phyloP scores from a whole-genome alignment of 2,113 vertebrate genomes.

The Trichomycterus rosablanca region DNA sequence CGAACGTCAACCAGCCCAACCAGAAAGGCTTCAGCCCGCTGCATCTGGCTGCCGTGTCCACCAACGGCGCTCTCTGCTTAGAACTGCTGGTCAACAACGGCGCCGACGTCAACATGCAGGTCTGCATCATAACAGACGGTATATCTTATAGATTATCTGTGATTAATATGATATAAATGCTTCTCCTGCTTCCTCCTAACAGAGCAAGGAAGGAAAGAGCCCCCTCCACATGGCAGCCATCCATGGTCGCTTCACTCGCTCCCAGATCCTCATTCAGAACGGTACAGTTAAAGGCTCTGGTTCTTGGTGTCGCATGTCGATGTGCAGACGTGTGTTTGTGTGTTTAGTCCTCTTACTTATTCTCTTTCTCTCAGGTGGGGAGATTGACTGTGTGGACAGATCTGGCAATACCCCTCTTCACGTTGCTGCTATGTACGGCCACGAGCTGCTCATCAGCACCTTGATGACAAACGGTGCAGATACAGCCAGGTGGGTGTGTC shows the following conservation, averaged over 20 bases:
- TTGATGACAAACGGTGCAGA: conserved; percentile 95
- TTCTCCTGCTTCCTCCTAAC: too few relatives aligned
- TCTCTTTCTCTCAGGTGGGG: conserved; percentile 71
- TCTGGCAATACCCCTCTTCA: conserved; percentile 94
- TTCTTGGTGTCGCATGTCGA: background rate
- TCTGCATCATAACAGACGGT: conserved; percentile 39
- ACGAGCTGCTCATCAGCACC: conserved; percentile 94
- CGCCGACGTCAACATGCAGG: conserved; percentile 91
- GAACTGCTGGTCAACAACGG: conserved; percentile 95
- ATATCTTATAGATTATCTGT: too few relatives aligned
- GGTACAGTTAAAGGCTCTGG: conserved; percentile 60
- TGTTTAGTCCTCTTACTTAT: background rate
- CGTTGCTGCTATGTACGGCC: conserved; percentile 91
- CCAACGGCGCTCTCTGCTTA: conserved; percentile 88
- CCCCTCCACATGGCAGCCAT: conserved; percentile 95
- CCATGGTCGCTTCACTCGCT: conserved; percentile 91
- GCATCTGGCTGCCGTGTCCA: conserved; percentile 90
- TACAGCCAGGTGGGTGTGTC: conserved; percentile 73
- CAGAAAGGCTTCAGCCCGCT: conserved; percentile 86
- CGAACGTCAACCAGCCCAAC: conserved; percentile 92
- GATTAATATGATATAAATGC: too few relatives aligned
- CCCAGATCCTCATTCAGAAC: conserved; percentile 96
- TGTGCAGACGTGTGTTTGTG: background rate
- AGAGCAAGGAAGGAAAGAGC: conserved; percentile 97
- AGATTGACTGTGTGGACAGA: conserved; percentile 89